phyloP scores from a whole-genome alignment of 2,888 invertebrate genomes.

The Hylaea fasciaria region DNA sequence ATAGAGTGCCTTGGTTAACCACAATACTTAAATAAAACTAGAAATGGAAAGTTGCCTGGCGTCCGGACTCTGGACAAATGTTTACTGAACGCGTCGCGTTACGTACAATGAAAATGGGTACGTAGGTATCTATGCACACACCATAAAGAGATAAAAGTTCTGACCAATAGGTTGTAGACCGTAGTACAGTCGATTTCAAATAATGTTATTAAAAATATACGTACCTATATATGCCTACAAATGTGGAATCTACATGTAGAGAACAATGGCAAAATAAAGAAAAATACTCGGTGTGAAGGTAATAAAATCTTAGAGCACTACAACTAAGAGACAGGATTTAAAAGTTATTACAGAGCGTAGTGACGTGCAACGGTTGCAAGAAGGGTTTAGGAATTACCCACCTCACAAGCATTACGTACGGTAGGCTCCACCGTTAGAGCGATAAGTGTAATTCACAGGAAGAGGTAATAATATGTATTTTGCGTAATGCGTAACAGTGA shows the following conservation, averaged over 20 bases:
- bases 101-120: constrained; percentile 38
- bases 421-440: constrained; percentile 33
- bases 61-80: constrained; percentile 61
- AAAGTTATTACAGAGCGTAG: too few relatives aligned
- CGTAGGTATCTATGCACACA: too few relatives aligned
- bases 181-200: neutral
- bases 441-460: constrained; percentile 29
- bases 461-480: constrained; percentile 29
- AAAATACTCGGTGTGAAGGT: too few relatives aligned
- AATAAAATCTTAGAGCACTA: too few relatives aligned
- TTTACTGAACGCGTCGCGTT: constrained; percentile 69
- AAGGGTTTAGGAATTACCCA: constrained; percentile 30
- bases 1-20: constrained; percentile 69
- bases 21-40: constrained; percentile 73
- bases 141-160: constrained; percentile 2
- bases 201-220: too few relatives aligned
- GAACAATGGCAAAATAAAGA: too few relatives aligned
- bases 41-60: constrained; percentile 75
- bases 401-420: constrained; percentile 23
- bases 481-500: constrained; percentile 75
- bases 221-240: too few relatives aligned
- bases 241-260: too few relatives aligned
- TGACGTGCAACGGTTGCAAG: too few relatives aligned
- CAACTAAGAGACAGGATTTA: too few relatives aligned
- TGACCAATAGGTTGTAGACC: neutral